Base-by-base conservation (phyloP, 92 coral and sea anemone species). In the Scolanthus callimorphus region DNA sequence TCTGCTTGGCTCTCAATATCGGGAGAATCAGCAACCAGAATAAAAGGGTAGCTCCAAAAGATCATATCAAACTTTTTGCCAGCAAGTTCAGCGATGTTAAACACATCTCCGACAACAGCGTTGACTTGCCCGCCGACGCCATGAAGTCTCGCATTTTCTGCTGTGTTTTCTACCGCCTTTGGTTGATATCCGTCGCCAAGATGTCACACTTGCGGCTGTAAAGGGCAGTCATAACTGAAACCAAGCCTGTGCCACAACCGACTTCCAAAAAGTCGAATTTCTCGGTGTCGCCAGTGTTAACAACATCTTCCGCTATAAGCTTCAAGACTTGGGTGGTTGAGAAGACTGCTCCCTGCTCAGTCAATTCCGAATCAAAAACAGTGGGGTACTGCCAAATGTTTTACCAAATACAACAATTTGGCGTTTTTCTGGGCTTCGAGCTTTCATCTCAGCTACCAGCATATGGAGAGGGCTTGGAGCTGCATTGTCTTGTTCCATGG, bases 121-220 rank as follows among this genome's bases (percentile, higher is more conserved):
- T 69, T 62, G 21, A 77, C 84, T 61, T 69, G 61, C 27, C 62
- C 56, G n/a, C 39, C 55, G 44, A 77, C 62, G 41, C 84, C 73
- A 22, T 77, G 67, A 2, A 77, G 72, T 25, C 49, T 50, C 0
- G 75, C 69, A 56, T 79, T 79, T 44, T 79, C 85, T 20, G 31
- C 43, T n/a, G 63, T 72, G 55, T 79, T 79, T 54, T 72, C 60
- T 17, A 79, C 57, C 3, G 85, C 80, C 1, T 39, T 49, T 4
- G 60, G 27, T 79, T 79, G 28, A 79, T 39, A 57, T 79, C 85
- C 4, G 79, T 72, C 8, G 85, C 71, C 85, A 62, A 71, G 6
- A 79, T 54, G 23, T 43, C 65, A 27, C 79, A 79, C 11, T 58
- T 66, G 22, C 71, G 59, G 24, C 57, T 41, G 25, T 46, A 55